phyloP scores from a whole-genome alignment of 2,797 vertebrate species.

The Pelochelys cantorii region DNA sequence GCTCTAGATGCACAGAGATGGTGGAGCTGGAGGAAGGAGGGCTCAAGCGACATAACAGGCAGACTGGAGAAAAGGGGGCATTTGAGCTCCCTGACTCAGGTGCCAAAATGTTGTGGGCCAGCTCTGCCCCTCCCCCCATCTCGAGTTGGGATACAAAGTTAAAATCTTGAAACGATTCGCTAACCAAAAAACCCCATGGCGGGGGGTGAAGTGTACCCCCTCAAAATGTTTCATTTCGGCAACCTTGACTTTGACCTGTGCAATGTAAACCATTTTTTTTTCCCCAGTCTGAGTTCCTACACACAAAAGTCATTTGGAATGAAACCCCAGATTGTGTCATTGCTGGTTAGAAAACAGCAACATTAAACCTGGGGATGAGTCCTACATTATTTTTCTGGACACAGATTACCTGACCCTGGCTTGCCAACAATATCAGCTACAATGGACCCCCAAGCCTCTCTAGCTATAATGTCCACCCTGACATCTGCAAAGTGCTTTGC shows the following conservation, averaged over 20 bases:
- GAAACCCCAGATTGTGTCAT: not conserved
- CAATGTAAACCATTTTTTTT: not conserved
- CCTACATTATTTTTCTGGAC: not conserved
- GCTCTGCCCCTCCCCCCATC: not conserved
- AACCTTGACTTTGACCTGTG: not conserved
- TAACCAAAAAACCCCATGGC: not conserved
- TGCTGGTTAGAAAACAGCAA: not conserved
- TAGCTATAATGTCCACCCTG: not conserved
- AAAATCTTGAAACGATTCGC: not conserved
- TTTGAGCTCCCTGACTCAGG: no score
- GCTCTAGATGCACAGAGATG: no score
- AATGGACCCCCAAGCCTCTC: not conserved
- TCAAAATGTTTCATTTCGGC: not conserved
- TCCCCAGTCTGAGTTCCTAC: not conserved
- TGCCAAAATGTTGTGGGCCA: no score
- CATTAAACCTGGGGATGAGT: not conserved
- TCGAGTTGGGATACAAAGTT: not conserved
- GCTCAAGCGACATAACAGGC: no score
- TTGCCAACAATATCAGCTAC: not conserved
- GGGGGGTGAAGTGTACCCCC: rapidly evolving
- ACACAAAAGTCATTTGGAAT: not conserved
- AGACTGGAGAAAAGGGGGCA: no score
- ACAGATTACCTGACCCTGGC: not conserved
- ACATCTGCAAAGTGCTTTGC: constrained; percentile 43
- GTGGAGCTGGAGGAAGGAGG: no score